Evolutionary conservation across 1,140 invertebrate genomes (phyloP).

Genomic region (Bombus confusus): DNA sequence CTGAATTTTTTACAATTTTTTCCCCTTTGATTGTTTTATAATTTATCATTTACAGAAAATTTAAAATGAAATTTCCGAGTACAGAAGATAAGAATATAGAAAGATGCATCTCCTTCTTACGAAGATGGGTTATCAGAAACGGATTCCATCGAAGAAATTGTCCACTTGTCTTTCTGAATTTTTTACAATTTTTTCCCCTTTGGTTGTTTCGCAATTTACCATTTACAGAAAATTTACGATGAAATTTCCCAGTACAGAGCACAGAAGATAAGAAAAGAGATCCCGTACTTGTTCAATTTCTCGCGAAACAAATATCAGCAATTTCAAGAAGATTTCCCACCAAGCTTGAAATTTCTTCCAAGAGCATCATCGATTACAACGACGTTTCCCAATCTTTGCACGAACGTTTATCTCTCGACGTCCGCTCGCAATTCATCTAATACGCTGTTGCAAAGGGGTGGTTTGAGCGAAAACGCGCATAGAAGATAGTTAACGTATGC

Average conservation of each 20-base stretch:
- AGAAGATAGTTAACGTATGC: slow-evolving; percentile 32
- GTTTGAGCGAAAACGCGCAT: slow-evolving; percentile 18
- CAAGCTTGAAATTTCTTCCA: no score
- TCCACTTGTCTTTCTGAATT: neutral
- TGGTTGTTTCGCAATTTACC: no score
- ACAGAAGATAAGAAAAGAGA: no score
- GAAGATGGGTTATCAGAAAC: slow-evolving; percentile 59
- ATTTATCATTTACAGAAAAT: no score
- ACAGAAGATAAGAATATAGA: no score
- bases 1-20: neutral
- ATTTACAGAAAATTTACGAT: no score
- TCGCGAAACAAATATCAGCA: fast-evolving
- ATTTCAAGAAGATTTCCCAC: neutral
- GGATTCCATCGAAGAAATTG: neutral
- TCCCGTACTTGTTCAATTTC: neutral
- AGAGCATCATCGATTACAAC: no score
- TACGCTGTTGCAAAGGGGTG: neutral
- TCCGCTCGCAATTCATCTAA: slow-evolving; percentile 24
- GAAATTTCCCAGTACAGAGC: no score
- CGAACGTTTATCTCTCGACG: neutral
- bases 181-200: neutral
- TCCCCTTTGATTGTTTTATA: no score
- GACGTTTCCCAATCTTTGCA: neutral
- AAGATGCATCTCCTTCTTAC: no score
- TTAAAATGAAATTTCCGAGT: no score